Evolutionary conservation across 2,797 vertebrate species (phyloP), one percentile per base, ranked within the genome.

Genomic region (Typhlichthys eigenmanni): DNA sequence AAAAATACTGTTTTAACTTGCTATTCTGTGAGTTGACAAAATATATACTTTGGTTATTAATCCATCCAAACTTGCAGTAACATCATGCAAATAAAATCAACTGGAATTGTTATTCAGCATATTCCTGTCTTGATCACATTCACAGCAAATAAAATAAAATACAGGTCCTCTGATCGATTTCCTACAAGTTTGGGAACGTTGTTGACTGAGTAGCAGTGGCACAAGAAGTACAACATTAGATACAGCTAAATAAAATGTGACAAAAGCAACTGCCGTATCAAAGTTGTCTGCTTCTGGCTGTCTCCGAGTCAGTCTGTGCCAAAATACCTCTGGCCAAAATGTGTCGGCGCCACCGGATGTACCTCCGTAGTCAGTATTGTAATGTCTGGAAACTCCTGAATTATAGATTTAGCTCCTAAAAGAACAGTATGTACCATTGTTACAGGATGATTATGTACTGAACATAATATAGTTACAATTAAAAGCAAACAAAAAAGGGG

Each of bases 341-440:
- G 96, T 69, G 97, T 98, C 3, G 96, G 97, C 56, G 96, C 96
- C 69, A 98, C 94, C 2, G 94, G 94, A 64, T 98, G 95, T 74
- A 98, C 95, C 89, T 98, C 96, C 17, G 97, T 98, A 43, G 97
- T 96, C 87, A 98, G 84, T 88, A 99, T 98, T 68, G 97, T 99
- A 89, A 99, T 98, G 58, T 99, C 96, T 34, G 98, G 98, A 85
- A 99, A 99, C 85, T 99, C 98, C 80, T 98, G 94, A 83, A 98
- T 94, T 75, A 99, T 99, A 62, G 96, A 99, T 87, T 93, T 96
- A 78, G 96, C 97, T 93, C 98, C 98, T 99, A 51, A 9, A 75
- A 77, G 71, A 69, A 69, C 63, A 58, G 14, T 3, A 1, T 32
- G 13, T 48, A 14, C 38, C 38, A 43, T 7, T 43, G 9, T 64